Base-by-base conservation (phyloP, 2,113 vertebrate species). In the Malurus melanocephalus region DNA sequence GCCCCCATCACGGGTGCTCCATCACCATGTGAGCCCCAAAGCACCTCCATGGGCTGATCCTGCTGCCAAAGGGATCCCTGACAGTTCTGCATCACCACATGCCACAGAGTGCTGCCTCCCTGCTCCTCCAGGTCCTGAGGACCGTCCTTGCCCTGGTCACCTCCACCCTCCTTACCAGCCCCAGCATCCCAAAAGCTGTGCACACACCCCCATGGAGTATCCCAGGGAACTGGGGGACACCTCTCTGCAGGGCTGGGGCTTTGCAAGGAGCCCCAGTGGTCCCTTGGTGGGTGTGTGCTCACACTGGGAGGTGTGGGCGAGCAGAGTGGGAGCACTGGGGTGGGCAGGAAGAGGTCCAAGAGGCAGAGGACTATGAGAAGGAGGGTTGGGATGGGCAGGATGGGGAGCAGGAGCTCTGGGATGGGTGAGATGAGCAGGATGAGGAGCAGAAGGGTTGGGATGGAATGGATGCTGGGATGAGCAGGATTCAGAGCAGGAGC, bases 151-250 rank as follows among this genome's bases (percentile, higher is more conserved):
- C 13, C 21, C 3, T 6, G 28, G n/a, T 10, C 27, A 3, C 23
- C 55, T 13, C 27, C 5, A 0, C 38, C 40, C 38, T 49, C 62
- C 46, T 43, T 40, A 32, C 72, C 51, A 24, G 1, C 9, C 35
- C 38, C 35, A 38, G 23, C 19, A 33, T 6, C n/a, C 52, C 75
- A 28, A 35, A 3, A 4, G 10, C 35, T 21, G 43, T 33, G 51
- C 60, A 26, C 33, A n/a, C 56, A 32, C 4, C 51, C n/a, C 10
- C 57, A 15, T 0, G 2, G 23, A 8, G 6, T 42, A 42, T 46
- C 33, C 35, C 28, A 38, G 52, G 32, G 14, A 27, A 6, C 26
- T 6, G 49, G 16, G 5, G 10, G 32, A 28, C 18, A 5, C 28
- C 32, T 28, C 33, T 19, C 35, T 9, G 13, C 38, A 10, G 56